These are phyloP conservation scores for Sitophilus oryzae DNA, from an alignment of 1,140 invertebrate species.

Conservation along the genomic window DNA sequence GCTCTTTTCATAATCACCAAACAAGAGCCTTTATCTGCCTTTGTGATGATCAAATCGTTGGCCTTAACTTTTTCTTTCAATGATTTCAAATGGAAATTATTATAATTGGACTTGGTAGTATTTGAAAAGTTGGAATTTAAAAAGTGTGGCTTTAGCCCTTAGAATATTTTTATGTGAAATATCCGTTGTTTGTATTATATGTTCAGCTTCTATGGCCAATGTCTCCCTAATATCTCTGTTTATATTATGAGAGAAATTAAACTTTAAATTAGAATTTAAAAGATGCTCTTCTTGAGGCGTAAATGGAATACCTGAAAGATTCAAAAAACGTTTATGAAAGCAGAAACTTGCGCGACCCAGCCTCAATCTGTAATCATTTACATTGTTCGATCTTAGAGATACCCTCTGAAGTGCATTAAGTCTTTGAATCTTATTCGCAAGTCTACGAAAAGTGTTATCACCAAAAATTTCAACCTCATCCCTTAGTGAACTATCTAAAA, in stretches of 20 bases:
- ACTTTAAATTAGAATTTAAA: background rate
- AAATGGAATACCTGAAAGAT: background rate
- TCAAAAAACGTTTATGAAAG: background rate
- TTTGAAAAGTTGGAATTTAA: slow-evolving; percentile 2
- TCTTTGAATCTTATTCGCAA: background rate
- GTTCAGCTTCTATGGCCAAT: background rate
- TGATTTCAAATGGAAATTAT: too few relatives aligned
- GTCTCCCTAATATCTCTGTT: background rate
- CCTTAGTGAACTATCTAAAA: background rate
- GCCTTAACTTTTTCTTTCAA: too few relatives aligned
- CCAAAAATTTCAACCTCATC: background rate
- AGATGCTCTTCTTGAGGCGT: background rate
- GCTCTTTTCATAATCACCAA: too few relatives aligned
- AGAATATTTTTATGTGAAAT: background rate
- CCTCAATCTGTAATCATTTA: background rate
- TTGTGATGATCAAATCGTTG: too few relatives aligned
- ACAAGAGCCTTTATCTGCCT: too few relatives aligned
- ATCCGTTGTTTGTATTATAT: background rate
- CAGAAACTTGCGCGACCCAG: background rate
- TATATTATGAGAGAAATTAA: background rate
- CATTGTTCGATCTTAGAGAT: background rate
- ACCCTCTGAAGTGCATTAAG: background rate
- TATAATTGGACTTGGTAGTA: too few relatives aligned
- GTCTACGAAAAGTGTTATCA: background rate
- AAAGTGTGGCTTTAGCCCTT: background rate